Base-by-base conservation (phyloP, 1,140 invertebrate species). In the Aporrectodea caliginosa region DNA sequence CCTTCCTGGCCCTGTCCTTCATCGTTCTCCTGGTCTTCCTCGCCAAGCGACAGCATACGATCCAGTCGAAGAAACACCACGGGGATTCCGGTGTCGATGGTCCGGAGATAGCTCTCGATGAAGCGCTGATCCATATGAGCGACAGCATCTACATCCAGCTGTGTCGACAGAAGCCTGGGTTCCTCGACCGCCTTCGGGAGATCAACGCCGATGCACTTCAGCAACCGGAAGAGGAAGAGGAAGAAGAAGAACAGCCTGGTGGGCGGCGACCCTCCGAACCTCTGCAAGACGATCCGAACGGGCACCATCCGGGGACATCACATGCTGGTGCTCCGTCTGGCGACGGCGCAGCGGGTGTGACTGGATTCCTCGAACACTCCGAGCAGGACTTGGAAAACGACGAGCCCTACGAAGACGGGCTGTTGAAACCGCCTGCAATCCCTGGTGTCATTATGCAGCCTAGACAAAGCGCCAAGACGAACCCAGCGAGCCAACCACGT, bases 1-100 rank as follows among this genome's bases (percentile, higher is more conserved):
- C 78, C 2, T 79, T 79, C 72, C 78, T 79, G 33, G 78, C 78
- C 0, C 71, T 79, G 16, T 70, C 70, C 35, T 43, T 79, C 72
- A 79, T 79, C 35, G 78, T 79, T 34, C n/a, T 74, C 16, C 73
- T 79, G 31, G 78, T 79, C 1, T 79, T 79, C 73, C 27, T 79
- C 71, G 78, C 78, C 33, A 79, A 79, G 34, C 73, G 78, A 71
- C 71, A 79, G 35, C 78, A 79, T 71, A 58, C 43, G 43, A 58
- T 58, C 6, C 43, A 58, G 43, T 12, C 43, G 43, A 58, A 58
- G 43, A 58, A 58, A 22, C 43, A 6, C 6, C 43, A 6, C 43
- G 43, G 43, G 6, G 43, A 58, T 22, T 22, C 6, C 6, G 43
- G 43, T 58, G 6, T 22, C 6, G 43, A 58, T 22, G 43, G 6